These are phyloP conservation scores for Noturus placidus DNA, from an alignment of 2,113 vertebrate species.

Conservation along the genomic window DNA sequence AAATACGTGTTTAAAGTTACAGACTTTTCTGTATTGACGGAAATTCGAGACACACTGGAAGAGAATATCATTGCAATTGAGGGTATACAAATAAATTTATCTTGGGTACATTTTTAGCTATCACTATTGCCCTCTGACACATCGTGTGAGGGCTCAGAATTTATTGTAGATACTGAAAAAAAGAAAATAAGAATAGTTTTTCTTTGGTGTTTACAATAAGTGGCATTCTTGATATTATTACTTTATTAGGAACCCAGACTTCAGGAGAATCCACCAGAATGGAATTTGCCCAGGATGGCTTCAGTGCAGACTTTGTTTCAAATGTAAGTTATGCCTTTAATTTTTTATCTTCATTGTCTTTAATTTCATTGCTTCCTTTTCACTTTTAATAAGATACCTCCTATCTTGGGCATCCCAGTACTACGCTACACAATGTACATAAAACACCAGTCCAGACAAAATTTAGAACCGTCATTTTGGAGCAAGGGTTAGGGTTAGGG, in stretches of 20 bases:
- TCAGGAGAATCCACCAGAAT: constrained; percentile 61
- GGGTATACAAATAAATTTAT: constrained; percentile 64
- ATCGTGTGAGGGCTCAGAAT: not conserved
- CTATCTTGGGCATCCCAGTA: not conserved
- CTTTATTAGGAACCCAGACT: constrained; percentile 61
- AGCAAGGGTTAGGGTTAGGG: too few species aligned
- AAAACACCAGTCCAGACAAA: not conserved
- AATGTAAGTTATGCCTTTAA: constrained; percentile 37
- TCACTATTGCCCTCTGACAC: not conserved
- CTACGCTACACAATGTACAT: not conserved
- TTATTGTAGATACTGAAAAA: not conserved
- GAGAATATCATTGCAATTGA: constrained; percentile 83
- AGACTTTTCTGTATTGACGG: constrained; percentile 71
- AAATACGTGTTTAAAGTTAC: constrained; percentile 71
- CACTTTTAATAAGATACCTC: not conserved
- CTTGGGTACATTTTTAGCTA: not conserved
- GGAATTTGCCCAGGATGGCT: constrained; percentile 72
- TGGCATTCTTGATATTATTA: not conserved
- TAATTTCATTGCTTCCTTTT: not conserved
- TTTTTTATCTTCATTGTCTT: not conserved
- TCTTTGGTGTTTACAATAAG: not conserved
- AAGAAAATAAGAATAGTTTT: not conserved
- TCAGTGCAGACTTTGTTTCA: constrained; percentile 56
- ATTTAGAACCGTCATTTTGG: not conserved
- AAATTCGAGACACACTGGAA: constrained; percentile 73